Evolutionary conservation across 2,797 vertebrate species (phyloP), one percentile per base, ranked within the genome.

Genomic region (Myoxocephalus aenaeus): DNA sequence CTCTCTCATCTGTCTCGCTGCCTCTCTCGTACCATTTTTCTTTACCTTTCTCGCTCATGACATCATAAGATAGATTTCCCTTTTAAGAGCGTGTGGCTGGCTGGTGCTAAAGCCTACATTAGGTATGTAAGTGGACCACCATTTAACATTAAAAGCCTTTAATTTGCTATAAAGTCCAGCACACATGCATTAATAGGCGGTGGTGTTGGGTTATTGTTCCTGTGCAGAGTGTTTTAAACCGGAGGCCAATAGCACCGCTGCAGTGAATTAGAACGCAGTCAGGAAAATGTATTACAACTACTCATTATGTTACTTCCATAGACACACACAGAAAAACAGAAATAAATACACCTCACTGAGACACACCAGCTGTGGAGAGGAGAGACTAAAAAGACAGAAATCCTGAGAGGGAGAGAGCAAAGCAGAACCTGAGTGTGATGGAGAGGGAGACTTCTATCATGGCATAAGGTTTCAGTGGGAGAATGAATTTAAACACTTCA

Each of bases 51-150:
- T 68, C 27, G 18, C 56, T 80, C 84, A 93, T 95, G 94, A 95
- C 93, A 95, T 94, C 93, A 95, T 93, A 95, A 95, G 95, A 95
- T 89, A 93, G 91, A 95, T 95, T 92, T 92, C 81, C 92, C 93
- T 93, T 93, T 94, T 95, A 95, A 94, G 92, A 92, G 90, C 79
- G 70, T 77, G 76, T 83, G 91, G 87, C 91, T 91, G 90, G 72
- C 85, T 90, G 81, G 88, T 87, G 92, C 92, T 92, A 92, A 93
- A 93, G 93, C 93, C 86, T 92, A 90, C 92, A 91, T 93, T 93
- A 93, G 90, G 91, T 90, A 90, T 93, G 90, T 93, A 93, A 94
- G 93, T 92, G 93, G 92, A 86, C 86, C 90, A 91, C 92, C 92
- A 89, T 92, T 94, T 93, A 95, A 94, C 93, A 94, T 94, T 94